Percentiles rank a stretch among this genome's conserved stretches.
These are phyloP conservation scores for Cecropterus lyciades DNA, from an alignment of 1,140 invertebrate genomes.

Conservation along the genomic window DNA sequence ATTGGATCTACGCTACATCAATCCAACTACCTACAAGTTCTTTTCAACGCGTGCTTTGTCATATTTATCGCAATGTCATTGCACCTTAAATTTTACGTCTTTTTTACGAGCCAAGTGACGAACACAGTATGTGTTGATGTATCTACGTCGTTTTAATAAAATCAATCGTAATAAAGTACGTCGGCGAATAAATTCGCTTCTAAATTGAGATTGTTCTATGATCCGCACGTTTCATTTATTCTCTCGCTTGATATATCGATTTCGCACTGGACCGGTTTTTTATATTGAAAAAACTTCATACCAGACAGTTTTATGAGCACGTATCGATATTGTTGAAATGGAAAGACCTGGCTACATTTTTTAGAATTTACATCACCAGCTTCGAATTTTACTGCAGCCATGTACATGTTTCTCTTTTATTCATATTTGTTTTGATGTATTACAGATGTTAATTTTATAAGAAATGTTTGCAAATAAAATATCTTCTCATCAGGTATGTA, in stretches of 20 bases:
- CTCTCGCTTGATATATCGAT: conserved; percentile 28
- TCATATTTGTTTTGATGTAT: too few species aligned
- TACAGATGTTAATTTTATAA: too few species aligned
- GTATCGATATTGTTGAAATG: not conserved
- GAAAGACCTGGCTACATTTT: not conserved
- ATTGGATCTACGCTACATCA: too few species aligned
- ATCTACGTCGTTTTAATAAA: conserved; percentile 20
- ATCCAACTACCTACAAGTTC: too few species aligned
- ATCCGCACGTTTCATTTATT: conserved; percentile 27
- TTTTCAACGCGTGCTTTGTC: too few species aligned
- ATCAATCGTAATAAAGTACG: conserved; percentile 28
- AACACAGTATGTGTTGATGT: conserved; percentile 11
- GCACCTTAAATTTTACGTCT: conserved; percentile 30
- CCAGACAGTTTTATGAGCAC: conserved; percentile 22
- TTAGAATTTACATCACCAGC: not conserved
- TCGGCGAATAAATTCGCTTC: conserved; percentile 17
- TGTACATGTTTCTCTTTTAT: not conserved
- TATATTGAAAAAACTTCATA: conserved; percentile 15
- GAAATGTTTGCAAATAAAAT: too few species aligned
- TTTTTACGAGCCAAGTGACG: conserved; percentile 18
- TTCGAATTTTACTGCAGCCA: not conserved
- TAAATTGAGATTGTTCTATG: conserved; percentile 26
- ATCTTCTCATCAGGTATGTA: too few species aligned
- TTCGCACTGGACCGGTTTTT: not conserved
- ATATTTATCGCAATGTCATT: conserved; percentile 11